These are phyloP conservation scores for Corticium candelabrum DNA, from an alignment of 37 sponge, comb jelly and placozoan species.

Conservation along the genomic window DNA sequence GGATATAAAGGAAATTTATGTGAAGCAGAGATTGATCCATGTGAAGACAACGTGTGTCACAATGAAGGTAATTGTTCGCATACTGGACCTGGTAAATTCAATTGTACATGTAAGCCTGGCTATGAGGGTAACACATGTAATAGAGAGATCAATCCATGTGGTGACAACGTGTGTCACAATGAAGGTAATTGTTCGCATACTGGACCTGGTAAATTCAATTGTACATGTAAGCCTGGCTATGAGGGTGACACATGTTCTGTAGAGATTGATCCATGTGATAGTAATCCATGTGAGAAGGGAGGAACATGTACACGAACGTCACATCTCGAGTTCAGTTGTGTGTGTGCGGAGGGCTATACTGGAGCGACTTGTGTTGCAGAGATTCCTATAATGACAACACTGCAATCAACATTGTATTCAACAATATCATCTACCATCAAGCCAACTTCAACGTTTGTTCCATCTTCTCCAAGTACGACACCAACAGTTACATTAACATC, in stretches of 20 bases:
- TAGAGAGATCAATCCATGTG: not conserved
- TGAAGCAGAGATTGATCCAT: not conserved
- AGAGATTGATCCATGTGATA: too few relatives aligned
- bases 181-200: constrained; percentile 33
- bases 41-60: not conserved
- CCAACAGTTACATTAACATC: not conserved
- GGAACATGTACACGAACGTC: not conserved
- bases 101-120: not conserved
- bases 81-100: not conserved
- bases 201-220: constrained; percentile 19
- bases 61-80: not conserved
- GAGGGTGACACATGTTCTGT: constrained; percentile 2
- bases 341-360: not conserved
- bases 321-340: not conserved
- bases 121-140: not conserved
- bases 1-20: not conserved
- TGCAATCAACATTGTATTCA: not conserved
- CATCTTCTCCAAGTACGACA: not conserved
- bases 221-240: constrained; percentile 15
- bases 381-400: not conserved
- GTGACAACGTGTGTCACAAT: too few relatives aligned
- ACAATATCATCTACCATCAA: not conserved
- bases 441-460: not conserved
- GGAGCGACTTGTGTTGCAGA: not conserved
- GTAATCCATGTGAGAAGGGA: too few relatives aligned